Evolutionary conservation across 2,113 vertebrate species (phyloP).

Genomic region (Pygoscelis adeliae): DNA sequence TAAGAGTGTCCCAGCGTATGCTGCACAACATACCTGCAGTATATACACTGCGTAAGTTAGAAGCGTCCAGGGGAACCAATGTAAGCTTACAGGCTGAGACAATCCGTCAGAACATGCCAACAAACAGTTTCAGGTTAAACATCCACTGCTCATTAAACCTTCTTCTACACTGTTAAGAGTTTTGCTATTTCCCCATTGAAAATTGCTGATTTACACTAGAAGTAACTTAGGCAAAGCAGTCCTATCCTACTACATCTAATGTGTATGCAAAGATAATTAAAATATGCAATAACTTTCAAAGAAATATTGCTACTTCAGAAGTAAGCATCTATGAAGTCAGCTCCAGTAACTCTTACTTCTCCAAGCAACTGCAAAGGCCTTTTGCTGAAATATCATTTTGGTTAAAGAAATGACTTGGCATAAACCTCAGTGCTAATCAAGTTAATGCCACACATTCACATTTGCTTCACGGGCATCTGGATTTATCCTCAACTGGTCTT

Average conservation of each 20-base stretch:
- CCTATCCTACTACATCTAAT: neutral
- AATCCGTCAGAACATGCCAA: neutral
- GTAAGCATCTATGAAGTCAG: neutral
- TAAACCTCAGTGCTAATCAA: neutral
- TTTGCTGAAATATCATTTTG: neutral
- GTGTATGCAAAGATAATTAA: neutral
- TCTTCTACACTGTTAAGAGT: neutral
- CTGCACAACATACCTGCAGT: neutral
- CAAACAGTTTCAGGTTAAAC: neutral
- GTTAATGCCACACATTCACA: neutral
- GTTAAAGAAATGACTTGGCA: neutral
- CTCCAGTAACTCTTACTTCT: constrained; percentile 13
- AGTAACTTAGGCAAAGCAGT: neutral
- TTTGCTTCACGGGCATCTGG: neutral
- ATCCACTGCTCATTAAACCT: neutral
- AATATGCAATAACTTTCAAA: neutral
- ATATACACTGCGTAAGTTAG: accelerated
- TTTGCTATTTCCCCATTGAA: neutral
- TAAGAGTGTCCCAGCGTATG: neutral
- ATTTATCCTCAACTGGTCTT: neutral
- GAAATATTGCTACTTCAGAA: neutral
- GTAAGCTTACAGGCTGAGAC: neutral
- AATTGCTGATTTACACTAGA: neutral
- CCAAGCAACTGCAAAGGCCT: neutral
- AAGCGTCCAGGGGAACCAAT: accelerated